Conservation (phyloP, 1,140 invertebrate species). For the Pectinophora gossypiella region DNA sequence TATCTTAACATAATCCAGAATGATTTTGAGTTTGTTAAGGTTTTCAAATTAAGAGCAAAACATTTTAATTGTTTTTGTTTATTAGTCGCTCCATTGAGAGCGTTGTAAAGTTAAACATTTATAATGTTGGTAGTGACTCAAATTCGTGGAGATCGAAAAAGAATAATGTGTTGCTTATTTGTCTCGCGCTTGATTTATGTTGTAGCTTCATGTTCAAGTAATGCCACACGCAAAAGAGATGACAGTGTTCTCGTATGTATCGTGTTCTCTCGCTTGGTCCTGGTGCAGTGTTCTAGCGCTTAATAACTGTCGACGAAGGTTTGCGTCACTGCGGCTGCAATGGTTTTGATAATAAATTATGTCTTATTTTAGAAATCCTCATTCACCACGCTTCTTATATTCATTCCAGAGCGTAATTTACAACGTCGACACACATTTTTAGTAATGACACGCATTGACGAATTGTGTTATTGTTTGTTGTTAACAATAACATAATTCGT, state of each 20-base stretch:
- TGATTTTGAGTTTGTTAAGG: neutral
- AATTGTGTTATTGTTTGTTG: too few relatives aligned
- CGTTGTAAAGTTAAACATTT: too few relatives aligned
- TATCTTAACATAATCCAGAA: neutral
- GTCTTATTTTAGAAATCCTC: slow-evolving; percentile 69
- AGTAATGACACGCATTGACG: slow-evolving; percentile 22
- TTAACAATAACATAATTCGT: too few relatives aligned
- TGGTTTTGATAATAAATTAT: slow-evolving; percentile 62
- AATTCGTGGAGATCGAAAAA: slow-evolving; percentile 20
- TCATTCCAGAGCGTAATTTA: slow-evolving; percentile 49
- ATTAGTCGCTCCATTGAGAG: neutral
- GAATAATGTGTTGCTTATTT: slow-evolving; percentile 39
- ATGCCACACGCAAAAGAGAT: slow-evolving; percentile 30
- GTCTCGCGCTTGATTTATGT: slow-evolving; percentile 43
- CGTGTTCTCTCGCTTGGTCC: slow-evolving; percentile 40
- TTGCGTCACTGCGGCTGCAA: slow-evolving; percentile 60
- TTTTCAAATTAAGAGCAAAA: neutral
- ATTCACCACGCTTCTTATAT: slow-evolving; percentile 50
- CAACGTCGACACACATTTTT: slow-evolving; percentile 45
- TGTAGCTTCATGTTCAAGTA: slow-evolving; percentile 34
- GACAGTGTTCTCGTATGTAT: slow-evolving; percentile 36
- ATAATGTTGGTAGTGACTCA: neutral
- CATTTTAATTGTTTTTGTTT: neutral
- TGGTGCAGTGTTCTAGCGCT: slow-evolving; percentile 54
- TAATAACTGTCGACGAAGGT: slow-evolving; percentile 69